Conservation (phyloP, 2,888 invertebrate species). For the Drosophila testacea region DNA sequence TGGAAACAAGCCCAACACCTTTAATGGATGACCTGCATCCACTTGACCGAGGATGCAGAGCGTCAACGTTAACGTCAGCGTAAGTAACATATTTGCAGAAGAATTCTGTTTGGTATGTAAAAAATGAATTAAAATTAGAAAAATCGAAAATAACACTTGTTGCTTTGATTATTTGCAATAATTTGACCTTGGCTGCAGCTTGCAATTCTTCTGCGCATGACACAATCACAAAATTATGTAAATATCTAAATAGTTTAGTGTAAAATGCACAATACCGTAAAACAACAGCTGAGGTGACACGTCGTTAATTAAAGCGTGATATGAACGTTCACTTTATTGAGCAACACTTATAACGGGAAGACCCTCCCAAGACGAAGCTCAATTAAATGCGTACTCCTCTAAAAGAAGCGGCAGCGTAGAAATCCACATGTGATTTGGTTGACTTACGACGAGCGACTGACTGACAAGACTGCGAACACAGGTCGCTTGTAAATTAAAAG, state of each 20-base stretch:
- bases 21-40: slow-evolving; percentile 66
- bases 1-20: slow-evolving; percentile 85
- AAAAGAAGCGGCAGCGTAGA: not conserved
- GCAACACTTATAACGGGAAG: slow-evolving; percentile 5
- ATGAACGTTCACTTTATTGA: slow-evolving; percentile 8
- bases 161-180: slow-evolving; percentile 45
- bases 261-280: slow-evolving; percentile 1
- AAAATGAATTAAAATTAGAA: slow-evolving; percentile 40
- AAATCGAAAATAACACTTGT: slow-evolving; percentile 60
- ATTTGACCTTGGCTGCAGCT: slow-evolving; percentile 56
- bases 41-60: slow-evolving; percentile 29
- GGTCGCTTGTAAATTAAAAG: not conserved
- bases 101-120: slow-evolving; percentile 15
- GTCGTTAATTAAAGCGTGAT: slow-evolving; percentile 21
- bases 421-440: slow-evolving; percentile 36
- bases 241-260: slow-evolving; percentile 34
- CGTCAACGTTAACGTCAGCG: slow-evolving; percentile 22
- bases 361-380: slow-evolving; percentile 11
- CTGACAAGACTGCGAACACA: slow-evolving; percentile 44
- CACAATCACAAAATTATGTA: slow-evolving; percentile 62
- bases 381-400: slow-evolving; percentile 31
- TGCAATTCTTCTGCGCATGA: slow-evolving; percentile 63
- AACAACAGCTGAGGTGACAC: not conserved
- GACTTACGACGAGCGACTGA: slow-evolving; percentile 60
- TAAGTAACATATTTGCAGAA: slow-evolving; percentile 14